Conservation (phyloP, 2,888 invertebrate genomes). For the Litoditis marina region DNA sequence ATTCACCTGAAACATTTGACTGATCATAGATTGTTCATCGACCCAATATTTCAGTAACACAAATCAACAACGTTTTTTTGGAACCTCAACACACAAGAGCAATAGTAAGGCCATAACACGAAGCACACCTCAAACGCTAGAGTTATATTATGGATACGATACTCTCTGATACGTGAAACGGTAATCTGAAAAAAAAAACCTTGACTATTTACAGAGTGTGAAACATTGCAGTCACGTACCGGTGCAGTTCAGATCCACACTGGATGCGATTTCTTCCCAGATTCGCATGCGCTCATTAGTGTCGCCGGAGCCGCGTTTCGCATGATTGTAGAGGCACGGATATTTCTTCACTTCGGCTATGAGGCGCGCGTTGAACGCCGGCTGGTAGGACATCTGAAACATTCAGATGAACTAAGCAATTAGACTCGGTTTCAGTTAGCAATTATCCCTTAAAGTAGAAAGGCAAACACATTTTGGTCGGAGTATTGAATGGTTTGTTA, state of each 20-base stretch:
- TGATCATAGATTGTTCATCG: too few species aligned
- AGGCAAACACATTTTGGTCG: too few species aligned
- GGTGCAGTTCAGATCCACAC: constrained; percentile 51
- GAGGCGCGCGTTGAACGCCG: constrained; percentile 57
- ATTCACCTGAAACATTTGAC: constrained; percentile 48
- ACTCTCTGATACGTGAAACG: background rate
- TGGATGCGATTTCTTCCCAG: constrained; percentile 57
- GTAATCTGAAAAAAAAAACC: constrained; percentile 4
- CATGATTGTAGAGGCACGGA: constrained; percentile 59
- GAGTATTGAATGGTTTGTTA: too few species aligned
- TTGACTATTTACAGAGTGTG: too few species aligned
- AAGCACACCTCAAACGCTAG: too few species aligned
- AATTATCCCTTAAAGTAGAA: too few species aligned
- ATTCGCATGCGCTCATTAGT: constrained; percentile 49
- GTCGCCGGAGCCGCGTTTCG: constrained; percentile 47
- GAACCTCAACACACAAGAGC: background rate
- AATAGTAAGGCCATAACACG: background rate
- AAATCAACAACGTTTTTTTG: background rate
- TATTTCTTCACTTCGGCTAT: constrained; percentile 54
- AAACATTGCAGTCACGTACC: constrained; percentile 29
- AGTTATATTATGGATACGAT: too few species aligned
- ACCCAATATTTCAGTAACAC: too few species aligned
- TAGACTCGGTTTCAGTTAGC: too few species aligned
- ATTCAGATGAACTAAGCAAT: too few species aligned
- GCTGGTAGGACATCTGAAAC: constrained; percentile 33